These are phyloP conservation scores for Heliothis virescens DNA, from an alignment of 1,140 invertebrate genomes.

Conservation along the genomic window DNA sequence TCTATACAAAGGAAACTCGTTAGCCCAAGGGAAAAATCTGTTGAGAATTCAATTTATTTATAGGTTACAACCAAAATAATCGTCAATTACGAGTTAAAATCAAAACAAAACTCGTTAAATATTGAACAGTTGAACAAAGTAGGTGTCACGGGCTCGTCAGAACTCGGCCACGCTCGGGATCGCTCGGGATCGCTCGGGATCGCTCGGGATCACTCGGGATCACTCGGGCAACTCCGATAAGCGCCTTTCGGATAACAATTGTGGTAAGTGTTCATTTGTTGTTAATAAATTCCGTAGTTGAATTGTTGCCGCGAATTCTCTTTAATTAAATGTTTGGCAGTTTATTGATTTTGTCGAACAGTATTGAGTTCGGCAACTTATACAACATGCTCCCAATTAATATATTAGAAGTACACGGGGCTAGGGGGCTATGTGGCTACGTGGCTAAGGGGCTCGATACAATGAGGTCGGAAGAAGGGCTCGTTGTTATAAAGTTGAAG, in stretches of 20 bases:
- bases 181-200: neutral
- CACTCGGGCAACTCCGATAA: slow-evolving; percentile 4
- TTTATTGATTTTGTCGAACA: slow-evolving; percentile 36
- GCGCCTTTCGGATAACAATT: slow-evolving; percentile 38
- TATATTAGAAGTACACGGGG: neutral
- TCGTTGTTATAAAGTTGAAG: neutral
- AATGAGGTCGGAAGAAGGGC: neutral
- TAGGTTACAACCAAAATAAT: neutral
- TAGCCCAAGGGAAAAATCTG: too few species aligned
- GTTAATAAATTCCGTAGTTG: slow-evolving; percentile 37
- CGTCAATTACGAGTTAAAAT: neutral
- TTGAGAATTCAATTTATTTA: too few species aligned
- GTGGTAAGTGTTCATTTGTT: slow-evolving; percentile 38
- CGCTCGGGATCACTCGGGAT: neutral
- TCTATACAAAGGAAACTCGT: too few species aligned
- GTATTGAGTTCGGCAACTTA: slow-evolving; percentile 4
- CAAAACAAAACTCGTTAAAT: slow-evolving; percentile 13
- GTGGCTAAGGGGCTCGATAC: neutral
- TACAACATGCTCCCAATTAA: slow-evolving; percentile 12
- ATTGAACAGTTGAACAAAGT: slow-evolving; percentile 1
- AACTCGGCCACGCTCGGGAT: neutral
- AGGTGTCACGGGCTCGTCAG: neutral
- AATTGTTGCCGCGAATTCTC: slow-evolving; percentile 26
- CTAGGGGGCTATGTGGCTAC: neutral
- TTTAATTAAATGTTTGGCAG: slow-evolving; percentile 40